Conservation (phyloP, 2,113 vertebrate genomes). For the Piprites chloris region DNA sequence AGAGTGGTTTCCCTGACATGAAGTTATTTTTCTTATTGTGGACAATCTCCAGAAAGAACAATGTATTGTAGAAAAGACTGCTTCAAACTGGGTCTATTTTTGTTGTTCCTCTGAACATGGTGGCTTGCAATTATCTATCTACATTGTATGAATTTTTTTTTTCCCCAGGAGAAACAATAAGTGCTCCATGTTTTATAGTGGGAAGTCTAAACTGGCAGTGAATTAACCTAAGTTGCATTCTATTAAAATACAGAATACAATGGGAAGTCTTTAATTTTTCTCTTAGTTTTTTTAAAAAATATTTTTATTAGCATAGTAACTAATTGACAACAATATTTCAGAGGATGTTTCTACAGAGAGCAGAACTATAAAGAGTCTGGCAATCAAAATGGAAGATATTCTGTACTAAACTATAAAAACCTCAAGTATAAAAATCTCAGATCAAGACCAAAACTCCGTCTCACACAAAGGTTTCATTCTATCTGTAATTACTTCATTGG, state of each 20-base stretch:
- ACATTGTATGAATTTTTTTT: not conserved
- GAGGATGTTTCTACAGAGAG: not conserved
- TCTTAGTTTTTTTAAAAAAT: not conserved
- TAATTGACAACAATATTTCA: not conserved
- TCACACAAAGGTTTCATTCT: not conserved
- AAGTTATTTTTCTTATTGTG: not conserved
- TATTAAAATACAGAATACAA: not conserved
- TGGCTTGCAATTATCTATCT: not conserved
- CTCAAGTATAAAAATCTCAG: not conserved
- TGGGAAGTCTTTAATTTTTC: not conserved
- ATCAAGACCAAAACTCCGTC: not conserved
- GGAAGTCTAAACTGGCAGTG: not conserved
- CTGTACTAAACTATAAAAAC: not conserved
- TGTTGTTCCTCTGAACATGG: not conserved
- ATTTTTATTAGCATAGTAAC: not conserved
- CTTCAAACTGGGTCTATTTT: not conserved
- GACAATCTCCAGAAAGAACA: not conserved
- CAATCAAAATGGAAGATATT: not conserved
- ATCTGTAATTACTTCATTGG: not conserved
- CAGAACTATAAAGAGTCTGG: not conserved
- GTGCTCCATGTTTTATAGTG: not conserved
- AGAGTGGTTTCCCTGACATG: not conserved
- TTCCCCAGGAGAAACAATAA: not conserved
- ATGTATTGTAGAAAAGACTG: not conserved
- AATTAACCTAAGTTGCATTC: not conserved